Base-by-base conservation (phyloP, 2,797 vertebrate genomes). In the Hippoglossus hippoglossus region DNA sequence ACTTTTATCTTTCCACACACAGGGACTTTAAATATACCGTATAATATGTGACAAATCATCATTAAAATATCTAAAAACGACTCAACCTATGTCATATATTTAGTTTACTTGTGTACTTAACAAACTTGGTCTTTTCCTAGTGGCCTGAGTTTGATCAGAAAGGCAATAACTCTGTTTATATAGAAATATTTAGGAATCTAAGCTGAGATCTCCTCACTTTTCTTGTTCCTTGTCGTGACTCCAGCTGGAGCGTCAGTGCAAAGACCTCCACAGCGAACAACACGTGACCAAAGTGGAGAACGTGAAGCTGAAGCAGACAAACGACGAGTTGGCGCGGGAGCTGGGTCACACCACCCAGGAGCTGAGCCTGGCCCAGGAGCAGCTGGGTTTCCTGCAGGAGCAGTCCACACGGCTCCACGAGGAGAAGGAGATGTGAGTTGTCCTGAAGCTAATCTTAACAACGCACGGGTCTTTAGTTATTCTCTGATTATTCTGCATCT, bases 381-480 rank as follows among this genome's bases (percentile, higher is more conserved):
- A 98, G 88, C 91, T 99, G 73, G 68, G 87, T 41, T 63, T 93
- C 34, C 94, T 99, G 25, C 96, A 97, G 77, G 89, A 95, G 19
- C 95, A 97, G 84, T 92, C 95, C 0, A 78, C 88, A 15, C 91
- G 71, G 1, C 94, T 98, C 4, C 94, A 96, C 0, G 94, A 97
- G 73, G 96, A 98, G 72, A 96, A 96, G 83, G 97, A 99, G 93
- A 92, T 96, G 97, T 98, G 88, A 95, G 96, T 89, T 2, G 12
- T 11, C 18, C 26, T 5, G 39, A 1, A 15, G 41, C n/a, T 15
- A 3, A 6, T 54, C 46, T 31, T n/a, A 4, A 2, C 50, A 0
- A 4, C 19, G 49, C 0, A 1, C 7, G 22, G 19, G 24, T 22
- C 55, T 41, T 34, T 16, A 7, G n/a, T n/a, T n/a, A n/a, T n/a